Conservation (phyloP, 2,113 vertebrate genomes). For the Nothoprocta pentlandii region DNA sequence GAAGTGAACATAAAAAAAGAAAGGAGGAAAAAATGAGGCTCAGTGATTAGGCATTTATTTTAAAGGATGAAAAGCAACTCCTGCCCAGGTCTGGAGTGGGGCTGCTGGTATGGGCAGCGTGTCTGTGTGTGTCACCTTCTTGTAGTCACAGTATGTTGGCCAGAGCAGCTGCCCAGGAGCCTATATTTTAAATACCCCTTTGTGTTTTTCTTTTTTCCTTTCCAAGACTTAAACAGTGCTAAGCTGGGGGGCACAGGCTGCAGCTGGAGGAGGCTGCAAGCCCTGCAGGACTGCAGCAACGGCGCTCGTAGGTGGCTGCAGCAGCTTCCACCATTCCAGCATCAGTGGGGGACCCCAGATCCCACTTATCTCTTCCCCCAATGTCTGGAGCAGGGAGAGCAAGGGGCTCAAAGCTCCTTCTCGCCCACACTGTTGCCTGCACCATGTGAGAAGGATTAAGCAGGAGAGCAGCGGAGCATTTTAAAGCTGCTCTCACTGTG, state of each 20-base stretch:
- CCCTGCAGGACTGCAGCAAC: background rate
- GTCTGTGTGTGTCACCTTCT: background rate
- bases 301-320: background rate
- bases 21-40: background rate
- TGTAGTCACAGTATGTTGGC: background rate
- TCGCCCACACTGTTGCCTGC: slow-evolving; percentile 18
- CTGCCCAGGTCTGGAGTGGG: background rate
- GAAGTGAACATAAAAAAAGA: background rate
- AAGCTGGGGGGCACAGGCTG: background rate
- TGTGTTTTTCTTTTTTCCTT: background rate
- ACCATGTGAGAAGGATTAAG: slow-evolving; percentile 43
- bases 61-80: background rate
- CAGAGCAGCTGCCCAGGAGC: background rate
- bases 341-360: background rate
- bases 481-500: background rate
- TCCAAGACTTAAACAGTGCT: background rate
- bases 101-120: background rate
- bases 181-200: background rate
- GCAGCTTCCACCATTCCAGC: background rate
- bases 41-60: background rate
- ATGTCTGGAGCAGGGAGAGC: background rate
- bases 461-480: slow-evolving; percentile 9
- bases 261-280: background rate
- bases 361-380: background rate
- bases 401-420: background rate